phyloP scores from a whole-genome alignment of 2,888 invertebrate genomes.

The Rhorus exstirpatorius region DNA sequence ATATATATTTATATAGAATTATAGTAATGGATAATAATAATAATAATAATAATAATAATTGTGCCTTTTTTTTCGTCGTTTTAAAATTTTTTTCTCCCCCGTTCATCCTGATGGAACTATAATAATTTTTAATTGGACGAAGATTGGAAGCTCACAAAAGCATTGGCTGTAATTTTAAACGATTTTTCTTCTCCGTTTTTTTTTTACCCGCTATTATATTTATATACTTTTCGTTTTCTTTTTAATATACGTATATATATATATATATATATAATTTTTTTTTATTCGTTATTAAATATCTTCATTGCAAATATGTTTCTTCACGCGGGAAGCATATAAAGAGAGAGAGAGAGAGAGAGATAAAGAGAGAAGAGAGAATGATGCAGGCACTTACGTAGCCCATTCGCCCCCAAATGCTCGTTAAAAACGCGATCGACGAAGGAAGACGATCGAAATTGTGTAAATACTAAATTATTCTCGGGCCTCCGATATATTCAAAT shows the following conservation, averaged over 20 bases:
- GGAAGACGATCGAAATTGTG: conserved; percentile 51
- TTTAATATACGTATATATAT: conserved; percentile 58
- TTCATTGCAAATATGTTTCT: conserved; percentile 66
- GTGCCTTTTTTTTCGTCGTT: conserved; percentile 32
- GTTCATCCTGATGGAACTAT: conserved; percentile 33
- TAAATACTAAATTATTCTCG: conserved; percentile 58
- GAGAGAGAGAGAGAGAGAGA: conserved; percentile 1
- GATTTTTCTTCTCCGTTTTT: conserved; percentile 70
- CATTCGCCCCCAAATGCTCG: conserved; percentile 54
- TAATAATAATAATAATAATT: conserved; percentile 67
- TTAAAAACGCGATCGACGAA: conserved; percentile 49
- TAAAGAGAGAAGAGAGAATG: background rate
- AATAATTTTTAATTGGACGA: conserved; percentile 47
- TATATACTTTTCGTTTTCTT: conserved; percentile 70
- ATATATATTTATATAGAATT: conserved; percentile 45
- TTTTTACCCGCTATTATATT: conserved; percentile 58
- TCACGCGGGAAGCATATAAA: conserved; percentile 43
- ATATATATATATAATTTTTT: conserved; percentile 50
- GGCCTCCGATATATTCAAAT: conserved; percentile 30
- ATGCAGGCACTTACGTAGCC: conserved; percentile 42
- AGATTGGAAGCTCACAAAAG: conserved; percentile 61
- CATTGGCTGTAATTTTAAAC: background rate
- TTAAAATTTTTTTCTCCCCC: conserved; percentile 11
- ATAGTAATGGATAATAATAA: conserved; percentile 58
- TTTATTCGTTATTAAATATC: conserved; percentile 63